A percentile compares a stretch with the other conserved stretches of the same genome.
Evolutionary conservation across 2,113 vertebrate genomes (phyloP).

Genomic region (Leptocoma aspasia): DNA sequence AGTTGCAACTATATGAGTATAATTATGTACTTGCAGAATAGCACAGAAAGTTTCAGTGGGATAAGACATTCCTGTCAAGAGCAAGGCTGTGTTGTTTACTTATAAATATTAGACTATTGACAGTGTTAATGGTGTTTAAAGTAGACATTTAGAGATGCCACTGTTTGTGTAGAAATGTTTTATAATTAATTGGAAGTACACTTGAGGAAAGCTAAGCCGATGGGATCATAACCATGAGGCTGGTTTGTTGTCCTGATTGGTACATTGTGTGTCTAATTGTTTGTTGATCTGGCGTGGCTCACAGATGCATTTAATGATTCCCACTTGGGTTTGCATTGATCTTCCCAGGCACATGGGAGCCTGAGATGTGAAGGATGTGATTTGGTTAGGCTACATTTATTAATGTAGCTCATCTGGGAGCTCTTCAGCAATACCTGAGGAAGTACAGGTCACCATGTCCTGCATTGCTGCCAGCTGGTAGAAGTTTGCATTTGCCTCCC

Average conservation of each 20-base stretch:
- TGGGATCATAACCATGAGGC: conserved; percentile 15
- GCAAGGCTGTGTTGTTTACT: background rate
- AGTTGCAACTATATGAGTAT: background rate
- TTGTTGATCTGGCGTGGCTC: conserved; percentile 2
- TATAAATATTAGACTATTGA: conserved; percentile 29
- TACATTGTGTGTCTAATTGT: conserved; percentile 9
- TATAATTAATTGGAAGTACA: conserved; percentile 37
- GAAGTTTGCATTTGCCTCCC: background rate
- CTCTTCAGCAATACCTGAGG: background rate
- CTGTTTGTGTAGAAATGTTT: background rate
- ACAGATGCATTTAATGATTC: conserved; percentile 36
- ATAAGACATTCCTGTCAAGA: background rate
- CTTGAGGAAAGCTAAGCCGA: conserved; percentile 17
- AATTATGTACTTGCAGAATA: background rate
- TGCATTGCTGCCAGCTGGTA: background rate
- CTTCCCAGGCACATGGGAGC: background rate
- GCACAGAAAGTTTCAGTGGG: background rate
- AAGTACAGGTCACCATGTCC: background rate
- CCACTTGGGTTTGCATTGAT: conserved; percentile 42
- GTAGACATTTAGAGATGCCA: background rate
- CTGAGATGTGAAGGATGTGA: conserved; percentile 18
- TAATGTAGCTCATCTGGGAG: conserved; percentile 22
- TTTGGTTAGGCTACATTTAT: conserved; percentile 43
- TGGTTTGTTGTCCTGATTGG: conserved; percentile 30
- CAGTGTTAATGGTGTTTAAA: conserved; percentile 31